Base-by-base conservation (phyloP, 2,888 invertebrate species). In the Caenorhabditis wallacei region DNA sequence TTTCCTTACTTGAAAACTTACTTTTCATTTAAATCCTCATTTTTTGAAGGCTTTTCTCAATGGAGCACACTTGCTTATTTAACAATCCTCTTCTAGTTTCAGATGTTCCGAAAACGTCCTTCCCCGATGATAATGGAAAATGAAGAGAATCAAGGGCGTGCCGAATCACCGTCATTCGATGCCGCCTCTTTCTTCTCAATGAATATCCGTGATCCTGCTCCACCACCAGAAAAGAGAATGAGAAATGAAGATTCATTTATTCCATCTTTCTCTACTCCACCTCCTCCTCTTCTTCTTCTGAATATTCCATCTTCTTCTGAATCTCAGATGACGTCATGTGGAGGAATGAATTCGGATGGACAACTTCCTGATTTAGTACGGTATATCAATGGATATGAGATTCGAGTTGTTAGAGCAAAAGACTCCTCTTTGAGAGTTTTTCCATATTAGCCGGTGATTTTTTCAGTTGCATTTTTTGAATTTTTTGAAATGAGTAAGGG, bases 331-430 rank as follows among this genome's bases (percentile, higher is more conserved):
- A 40, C 11, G 4, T 11, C 40, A 40, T 11, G 40, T 18, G n/a
- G n/a, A n/a, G n/a, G n/a, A n/a, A 13, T 48, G 11, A 48, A 48
- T 18, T 1, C 3, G 18, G 46, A 48, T 48, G 46, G 46, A 48
- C 5, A 1, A 13, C 18, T 53, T 22, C 56, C 56, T n/a, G 56
- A 56, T 35, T 18, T 35, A 3, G 30, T 56, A n/a, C 0, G 22
- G 16, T 16, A 30, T n/a, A 56, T 56, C 35, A 30, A 0, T 30
- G 56, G 56, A 56, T 56, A 30, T n/a, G 56, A 56, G 16, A 56
- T 56, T 35, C 56, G 56, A 1, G 56, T 56, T 7, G 30, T 56
- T 35, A 30, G 56, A 30, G 7, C n/a, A 0, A 26, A 56, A 3
- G 30, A 56, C 35, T 26, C 56, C 5, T 4, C 10, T 0, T 1